A percentile compares a stretch with the other conserved stretches of the same genome.
phyloP scores from a whole-genome alignment of 2,797 vertebrate genomes.

The Fundulus diaphanus region DNA sequence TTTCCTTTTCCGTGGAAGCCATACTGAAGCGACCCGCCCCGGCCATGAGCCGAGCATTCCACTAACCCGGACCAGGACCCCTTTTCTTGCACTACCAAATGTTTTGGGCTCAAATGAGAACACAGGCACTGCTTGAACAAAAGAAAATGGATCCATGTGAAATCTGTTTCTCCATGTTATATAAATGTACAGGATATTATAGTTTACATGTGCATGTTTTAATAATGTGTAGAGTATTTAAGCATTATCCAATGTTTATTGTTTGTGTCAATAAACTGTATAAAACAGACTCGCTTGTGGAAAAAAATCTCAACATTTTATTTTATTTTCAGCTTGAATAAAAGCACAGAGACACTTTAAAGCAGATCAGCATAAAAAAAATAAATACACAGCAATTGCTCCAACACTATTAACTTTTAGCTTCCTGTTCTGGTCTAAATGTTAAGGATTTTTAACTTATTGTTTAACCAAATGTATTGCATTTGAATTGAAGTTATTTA shows the following conservation, averaged over 20 bases:
- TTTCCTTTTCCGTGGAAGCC: constrained; percentile 97
- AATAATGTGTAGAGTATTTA: constrained; percentile 82
- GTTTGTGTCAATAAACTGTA: constrained; percentile 80
- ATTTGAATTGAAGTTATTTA: not conserved
- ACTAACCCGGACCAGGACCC: constrained; percentile 62
- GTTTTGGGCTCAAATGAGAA: constrained; percentile 32
- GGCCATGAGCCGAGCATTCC: constrained; percentile 84
- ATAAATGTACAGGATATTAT: constrained; percentile 75
- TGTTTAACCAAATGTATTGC: not conserved
- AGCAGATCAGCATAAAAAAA: not conserved
- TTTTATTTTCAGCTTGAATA: not conserved
- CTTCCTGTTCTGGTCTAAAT: too few relatives aligned
- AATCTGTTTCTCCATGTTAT: constrained; percentile 29
- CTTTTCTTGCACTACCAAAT: constrained; percentile 53
- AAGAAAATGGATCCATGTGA: constrained; percentile 23
- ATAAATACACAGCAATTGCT: not conserved
- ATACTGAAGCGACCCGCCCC: constrained; percentile 91
- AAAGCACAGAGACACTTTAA: not conserved
- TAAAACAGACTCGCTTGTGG: constrained; percentile 33
- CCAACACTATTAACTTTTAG: not conserved
- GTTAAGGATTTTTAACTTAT: too few relatives aligned
- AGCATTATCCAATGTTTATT: constrained; percentile 73
- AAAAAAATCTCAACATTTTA: not conserved
- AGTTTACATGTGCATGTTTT: constrained; percentile 77
- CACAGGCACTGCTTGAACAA: constrained; percentile 40